These are phyloP conservation scores for Mystacornis crossleyi DNA, from an alignment of 2,113 vertebrate species.

Conservation along the genomic window DNA sequence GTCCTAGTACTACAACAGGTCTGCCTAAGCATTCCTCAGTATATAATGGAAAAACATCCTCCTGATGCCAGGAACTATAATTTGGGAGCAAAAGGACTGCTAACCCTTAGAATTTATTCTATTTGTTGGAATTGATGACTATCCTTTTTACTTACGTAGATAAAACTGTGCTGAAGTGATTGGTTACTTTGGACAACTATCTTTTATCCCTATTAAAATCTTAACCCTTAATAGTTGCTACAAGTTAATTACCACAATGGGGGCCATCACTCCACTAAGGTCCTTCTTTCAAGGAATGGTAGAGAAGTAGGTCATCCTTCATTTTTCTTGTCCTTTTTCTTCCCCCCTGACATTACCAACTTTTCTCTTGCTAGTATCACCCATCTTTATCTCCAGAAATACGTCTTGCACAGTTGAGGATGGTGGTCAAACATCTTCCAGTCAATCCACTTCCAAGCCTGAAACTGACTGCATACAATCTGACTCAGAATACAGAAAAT, in stretches of 20 bases:
- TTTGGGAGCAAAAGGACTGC: neutral
- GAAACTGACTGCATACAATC: neutral
- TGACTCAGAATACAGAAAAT: neutral
- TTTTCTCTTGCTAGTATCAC: neutral
- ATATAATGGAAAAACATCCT: neutral
- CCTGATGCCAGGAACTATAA: neutral
- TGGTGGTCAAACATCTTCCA: neutral
- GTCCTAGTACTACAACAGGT: neutral
- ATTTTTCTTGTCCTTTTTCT: neutral
- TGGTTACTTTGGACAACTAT: neutral
- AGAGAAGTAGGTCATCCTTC: neutral
- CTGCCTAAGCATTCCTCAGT: neutral
- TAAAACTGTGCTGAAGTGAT: neutral
- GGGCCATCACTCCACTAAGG: neutral
- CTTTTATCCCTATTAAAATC: neutral
- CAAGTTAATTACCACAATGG: neutral
- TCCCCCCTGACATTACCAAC: neutral
- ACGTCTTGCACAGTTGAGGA: neutral
- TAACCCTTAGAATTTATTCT: neutral
- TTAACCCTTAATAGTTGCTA: neutral
- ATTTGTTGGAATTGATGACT: neutral
- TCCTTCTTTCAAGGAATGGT: neutral
- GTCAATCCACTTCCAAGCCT: neutral
- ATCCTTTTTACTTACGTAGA: neutral
- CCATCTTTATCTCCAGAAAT: neutral